phyloP scores from a whole-genome alignment of 1,140 invertebrate species.

The Lasioglossum albipes region DNA sequence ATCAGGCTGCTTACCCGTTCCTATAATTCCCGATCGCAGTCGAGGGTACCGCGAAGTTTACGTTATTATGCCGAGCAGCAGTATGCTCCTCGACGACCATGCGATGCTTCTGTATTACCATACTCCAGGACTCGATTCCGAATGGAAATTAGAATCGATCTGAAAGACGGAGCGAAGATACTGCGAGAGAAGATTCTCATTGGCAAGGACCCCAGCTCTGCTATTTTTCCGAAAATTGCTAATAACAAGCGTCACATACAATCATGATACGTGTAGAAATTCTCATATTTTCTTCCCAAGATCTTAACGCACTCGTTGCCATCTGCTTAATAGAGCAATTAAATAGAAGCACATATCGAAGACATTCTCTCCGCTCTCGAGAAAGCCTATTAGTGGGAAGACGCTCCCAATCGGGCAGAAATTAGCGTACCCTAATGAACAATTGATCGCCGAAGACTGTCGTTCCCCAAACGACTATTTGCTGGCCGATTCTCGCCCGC shows the following conservation, averaged over 20 bases:
- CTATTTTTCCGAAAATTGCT: too few species aligned
- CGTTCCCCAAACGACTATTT: too few species aligned
- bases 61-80: conserved; percentile 6
- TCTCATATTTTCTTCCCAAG: too few species aligned
- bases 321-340: too few species aligned
- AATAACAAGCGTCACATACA: too few species aligned
- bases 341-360: too few species aligned
- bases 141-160: conserved; percentile 44
- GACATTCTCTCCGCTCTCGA: too few species aligned
- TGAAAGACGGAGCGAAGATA: neutral
- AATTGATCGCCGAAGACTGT: conserved; percentile 4
- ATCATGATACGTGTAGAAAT: too few species aligned
- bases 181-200: neutral
- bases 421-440: conserved; percentile 4
- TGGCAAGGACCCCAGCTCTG: too few species aligned
- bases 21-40: conserved; percentile 26
- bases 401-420: neutral
- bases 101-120: conserved; percentile 11
- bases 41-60: neutral
- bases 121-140: conserved; percentile 8
- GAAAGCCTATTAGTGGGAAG: too few species aligned
- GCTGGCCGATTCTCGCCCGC: neutral
- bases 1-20: conserved; percentile 25
- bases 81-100: conserved; percentile 19
- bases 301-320: too few species aligned